Evolutionary conservation across 2,113 vertebrate genomes (phyloP).

Genomic region (Madoqua kirkii): DNA sequence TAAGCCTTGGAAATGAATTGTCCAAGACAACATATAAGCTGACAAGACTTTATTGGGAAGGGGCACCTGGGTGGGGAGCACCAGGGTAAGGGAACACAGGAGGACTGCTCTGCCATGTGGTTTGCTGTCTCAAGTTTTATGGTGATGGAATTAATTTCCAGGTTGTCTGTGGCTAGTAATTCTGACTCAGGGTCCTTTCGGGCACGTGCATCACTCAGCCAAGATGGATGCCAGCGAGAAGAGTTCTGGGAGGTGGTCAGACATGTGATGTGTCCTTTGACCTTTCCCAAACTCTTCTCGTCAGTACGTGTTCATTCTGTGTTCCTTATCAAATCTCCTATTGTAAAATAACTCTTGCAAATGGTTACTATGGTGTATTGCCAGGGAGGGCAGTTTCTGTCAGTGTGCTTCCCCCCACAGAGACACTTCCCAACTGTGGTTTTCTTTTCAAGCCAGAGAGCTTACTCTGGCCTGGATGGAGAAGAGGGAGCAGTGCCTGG

Average conservation of each 20-base stretch:
- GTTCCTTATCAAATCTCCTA: not conserved
- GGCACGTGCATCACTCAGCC: accelerated
- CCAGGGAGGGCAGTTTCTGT: not conserved
- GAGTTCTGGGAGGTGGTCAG: not conserved
- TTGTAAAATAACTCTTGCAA: not conserved
- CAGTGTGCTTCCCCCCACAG: not conserved
- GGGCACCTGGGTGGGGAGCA: accelerated
- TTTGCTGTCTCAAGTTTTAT: not conserved
- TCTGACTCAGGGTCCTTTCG: not conserved
- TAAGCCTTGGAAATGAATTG: not conserved
- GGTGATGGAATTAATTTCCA: not conserved
- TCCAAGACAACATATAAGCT: not conserved
- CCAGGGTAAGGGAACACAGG: not conserved
- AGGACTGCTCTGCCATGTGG: not conserved
- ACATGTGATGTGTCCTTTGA: not conserved
- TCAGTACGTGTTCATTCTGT: not conserved
- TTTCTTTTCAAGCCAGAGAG: not conserved
- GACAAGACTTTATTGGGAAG: not conserved
- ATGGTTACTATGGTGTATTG: not conserved
- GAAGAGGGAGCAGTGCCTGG: not conserved
- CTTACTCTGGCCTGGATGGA: not conserved
- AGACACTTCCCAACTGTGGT: not conserved
- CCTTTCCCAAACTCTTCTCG: not conserved
- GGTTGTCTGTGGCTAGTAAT: not conserved
- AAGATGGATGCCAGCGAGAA: accelerated